These are phyloP conservation scores for Eumerus sabulonum DNA, from an alignment of 2,888 invertebrate species.

Conservation along the genomic window DNA sequence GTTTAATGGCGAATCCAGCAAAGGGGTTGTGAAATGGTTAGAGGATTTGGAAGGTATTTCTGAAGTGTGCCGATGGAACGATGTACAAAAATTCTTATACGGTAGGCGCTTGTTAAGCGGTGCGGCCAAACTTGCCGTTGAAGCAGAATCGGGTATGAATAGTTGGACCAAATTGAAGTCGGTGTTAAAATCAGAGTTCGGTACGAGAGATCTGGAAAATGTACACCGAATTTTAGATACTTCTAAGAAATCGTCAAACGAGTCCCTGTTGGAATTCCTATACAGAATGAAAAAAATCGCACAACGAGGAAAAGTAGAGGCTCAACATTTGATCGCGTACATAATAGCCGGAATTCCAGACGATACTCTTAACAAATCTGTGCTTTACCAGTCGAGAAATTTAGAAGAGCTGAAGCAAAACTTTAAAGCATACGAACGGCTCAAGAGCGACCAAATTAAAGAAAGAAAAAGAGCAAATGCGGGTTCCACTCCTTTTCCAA, in stretches of 20 bases:
- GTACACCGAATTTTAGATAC: neutral
- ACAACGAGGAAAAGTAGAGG: neutral
- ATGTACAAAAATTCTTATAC: neutral
- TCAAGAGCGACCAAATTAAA: conserved; percentile 8
- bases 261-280: neutral
- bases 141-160: no score
- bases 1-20: conserved; percentile 2
- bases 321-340: neutral
- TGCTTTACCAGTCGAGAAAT: neutral
- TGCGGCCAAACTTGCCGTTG: neutral
- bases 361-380: neutral
- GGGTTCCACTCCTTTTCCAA: neutral
- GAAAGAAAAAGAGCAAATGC: neutral
- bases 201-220: neutral
- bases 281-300: neutral
- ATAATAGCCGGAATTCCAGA: neutral
- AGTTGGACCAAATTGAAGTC: no score
- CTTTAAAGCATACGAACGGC: neutral
- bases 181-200: neutral
- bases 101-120: neutral
- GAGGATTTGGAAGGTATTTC: neutral
- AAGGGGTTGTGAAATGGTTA: neutral
- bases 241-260: neutral
- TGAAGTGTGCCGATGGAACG: conserved; percentile 3
- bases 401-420: neutral